Conservation (phyloP, 2,113 vertebrate species). For the Sorex fumeus region DNA sequence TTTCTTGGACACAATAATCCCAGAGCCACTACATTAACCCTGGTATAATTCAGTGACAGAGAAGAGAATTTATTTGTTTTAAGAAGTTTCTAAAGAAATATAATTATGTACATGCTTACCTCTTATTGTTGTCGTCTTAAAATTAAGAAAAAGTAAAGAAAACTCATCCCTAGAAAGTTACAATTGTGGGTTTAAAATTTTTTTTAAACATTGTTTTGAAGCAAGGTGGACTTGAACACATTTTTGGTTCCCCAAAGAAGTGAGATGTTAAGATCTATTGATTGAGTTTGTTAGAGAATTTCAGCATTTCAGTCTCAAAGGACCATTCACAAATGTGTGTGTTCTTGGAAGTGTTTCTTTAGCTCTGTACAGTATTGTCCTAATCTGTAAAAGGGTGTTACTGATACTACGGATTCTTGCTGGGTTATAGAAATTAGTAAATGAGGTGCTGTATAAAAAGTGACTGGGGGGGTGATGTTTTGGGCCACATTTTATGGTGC, state of each 20-base stretch:
- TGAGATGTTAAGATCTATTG: slow-evolving; percentile 36
- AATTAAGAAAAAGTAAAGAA: slow-evolving; percentile 35
- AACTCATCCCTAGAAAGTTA: slow-evolving; percentile 35
- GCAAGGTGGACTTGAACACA: not conserved
- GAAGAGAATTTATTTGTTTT: slow-evolving; percentile 4
- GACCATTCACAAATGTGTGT: not conserved
- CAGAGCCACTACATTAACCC: slow-evolving; percentile 50
- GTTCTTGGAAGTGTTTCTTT: slow-evolving; percentile 9
- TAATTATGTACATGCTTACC: slow-evolving; percentile 25
- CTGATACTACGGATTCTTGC: not conserved
- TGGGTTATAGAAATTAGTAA: slow-evolving; percentile 32
- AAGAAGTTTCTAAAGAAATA: slow-evolving; percentile 54
- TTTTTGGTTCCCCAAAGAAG: slow-evolving; percentile 26
- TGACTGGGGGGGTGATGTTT: too few relatives aligned
- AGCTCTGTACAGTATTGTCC: not conserved
- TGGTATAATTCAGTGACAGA: slow-evolving; percentile 27
- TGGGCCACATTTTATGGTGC: too few relatives aligned
- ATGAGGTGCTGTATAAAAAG: slow-evolving; percentile 53
- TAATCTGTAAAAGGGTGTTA: slow-evolving; percentile 36
- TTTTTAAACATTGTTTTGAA: slow-evolving; percentile 6
- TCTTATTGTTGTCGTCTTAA: slow-evolving; percentile 57
- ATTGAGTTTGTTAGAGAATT: slow-evolving; percentile 54
- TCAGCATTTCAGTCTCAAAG: slow-evolving; percentile 12
- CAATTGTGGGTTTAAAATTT: not conserved
- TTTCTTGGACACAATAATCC: slow-evolving; percentile 67